Evolutionary conservation across 1,140 invertebrate genomes (phyloP), one percentile per base, ranked within the genome.

Genomic region (Anastatus disparis): DNA sequence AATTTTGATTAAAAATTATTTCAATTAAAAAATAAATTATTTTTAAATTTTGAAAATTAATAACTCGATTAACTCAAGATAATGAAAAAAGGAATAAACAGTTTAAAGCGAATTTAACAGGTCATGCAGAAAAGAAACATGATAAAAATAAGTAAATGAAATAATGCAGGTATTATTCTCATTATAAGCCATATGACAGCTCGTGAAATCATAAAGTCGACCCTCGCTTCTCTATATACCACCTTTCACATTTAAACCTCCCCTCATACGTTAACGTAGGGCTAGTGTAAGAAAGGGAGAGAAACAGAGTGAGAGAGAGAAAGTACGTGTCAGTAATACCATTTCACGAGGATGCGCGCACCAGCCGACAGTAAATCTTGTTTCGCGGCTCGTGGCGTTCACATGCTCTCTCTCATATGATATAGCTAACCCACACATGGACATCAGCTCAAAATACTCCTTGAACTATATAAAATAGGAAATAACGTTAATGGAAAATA

Each of bases 341-440:
- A 74, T 78, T 79, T 78, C 72, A 78, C 74, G 72, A 79, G 74
- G 76, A 77, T 78, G 75, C 75, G n/a, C n/a, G 71, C 78, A 52
- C 29, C 24, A 63, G 31, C 61, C 53, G 42, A n/a, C 75, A 66
- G 74, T 79, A 77, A 78, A 79, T 78, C 76, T 79, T 74, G 74
- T 77, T 79, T 79, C 73, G 72, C 75, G 76, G 74, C 74, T 77
- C 76, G 74, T 76, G 71, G 73, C 62, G 42, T 31, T 44, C 26
- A 38, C 46, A 44, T 56, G 52, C 29, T 22, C 7, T 15, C 46
- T 15, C 44, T n/a, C n/a, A n/a, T n/a, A n/a, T n/a, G 62, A 35
- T 52, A 52, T 26, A 27, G 2, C 53, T 52, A n/a, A 42, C 29
- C 24, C n/a, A n/a, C 17, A 70, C 12, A 69, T n/a, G 38, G 24